Evolutionary conservation across 2,113 vertebrate genomes (phyloP), one percentile per base, ranked within the genome.

Genomic region (Emydura subglobosa): DNA sequence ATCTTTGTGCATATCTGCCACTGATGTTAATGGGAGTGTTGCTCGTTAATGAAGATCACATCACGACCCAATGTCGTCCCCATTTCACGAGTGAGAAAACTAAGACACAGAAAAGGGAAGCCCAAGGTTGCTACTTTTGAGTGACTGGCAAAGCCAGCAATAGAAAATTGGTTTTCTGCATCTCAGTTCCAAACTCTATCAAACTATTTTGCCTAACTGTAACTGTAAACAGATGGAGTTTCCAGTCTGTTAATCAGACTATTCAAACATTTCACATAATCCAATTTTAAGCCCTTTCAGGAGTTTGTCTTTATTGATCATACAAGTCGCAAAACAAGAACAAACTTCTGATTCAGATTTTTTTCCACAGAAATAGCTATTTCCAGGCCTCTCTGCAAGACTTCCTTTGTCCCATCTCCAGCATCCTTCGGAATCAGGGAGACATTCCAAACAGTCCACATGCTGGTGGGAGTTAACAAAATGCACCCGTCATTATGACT

Each of bases 361-460:
- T 6, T 6, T 82, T 14, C 3, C 27, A 76, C 29, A 65, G 34
- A 54, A 16, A 12, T 29, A 81, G 3, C 68, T 57, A 54, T 81
- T 14, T 0, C 76, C 24, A 2, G 7, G 49, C 92, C 91, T 83
- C 74, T 31, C 44, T 11, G 10, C 8, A 39, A 47, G 2, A 5
- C 25, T 27, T 49, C 22, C 29, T 72, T 4, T 89, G 34, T 61
- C 51, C 51, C 74, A 78, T 90, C 47, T 27, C 12, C 2, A 10
- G 5, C 31, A 55, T 85, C 31, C 42, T 59, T 47, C 51, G 94
- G 88, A 87, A 42, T 80, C 72, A 79, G 72, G 57, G 39, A 87
- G 94, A 95, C 4, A 47, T 5, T 53, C 29, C 55, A 88, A 91
- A 95, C 90, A 53, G 89, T 95, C n/a, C 65, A 10, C 78, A 57